Percentiles rank a stretch among this genome's conserved stretches.
Evolutionary conservation across 2,113 vertebrate species (phyloP).

Genomic region (Caloenas nicobarica): DNA sequence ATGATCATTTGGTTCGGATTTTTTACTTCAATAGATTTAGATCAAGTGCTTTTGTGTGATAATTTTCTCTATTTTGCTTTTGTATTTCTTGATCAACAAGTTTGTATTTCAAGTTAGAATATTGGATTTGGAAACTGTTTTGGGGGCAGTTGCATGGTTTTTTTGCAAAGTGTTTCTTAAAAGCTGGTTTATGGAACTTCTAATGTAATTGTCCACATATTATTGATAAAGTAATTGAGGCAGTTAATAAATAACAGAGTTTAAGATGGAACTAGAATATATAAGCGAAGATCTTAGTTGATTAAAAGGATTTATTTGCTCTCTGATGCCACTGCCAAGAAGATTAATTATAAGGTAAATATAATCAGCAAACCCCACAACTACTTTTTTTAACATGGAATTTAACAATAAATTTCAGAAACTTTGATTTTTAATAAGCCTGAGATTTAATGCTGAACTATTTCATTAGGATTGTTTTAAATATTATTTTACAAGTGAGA

Average conservation of each 20-base stretch:
- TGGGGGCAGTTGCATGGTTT: neutral
- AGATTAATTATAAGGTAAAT: conserved; percentile 35
- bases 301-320: conserved; percentile 11
- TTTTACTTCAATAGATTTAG: neutral
- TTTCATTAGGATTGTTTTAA: neutral
- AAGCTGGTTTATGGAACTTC: neutral
- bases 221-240: conserved; percentile 28
- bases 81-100: neutral
- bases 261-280: neutral
- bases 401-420: neutral
- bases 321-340: neutral
- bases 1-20: neutral
- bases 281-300: neutral
- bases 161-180: neutral
- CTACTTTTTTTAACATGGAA: neutral
- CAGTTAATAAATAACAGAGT: neutral
- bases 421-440: neutral
- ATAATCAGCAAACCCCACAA: neutral
- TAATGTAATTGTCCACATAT: neutral
- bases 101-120: neutral
- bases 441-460: neutral
- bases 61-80: neutral
- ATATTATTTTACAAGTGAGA: neutral
- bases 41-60: neutral
- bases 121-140: neutral